Evolutionary conservation across 2,888 invertebrate genomes (phyloP), one percentile per base, ranked within the genome.

Genomic region (Andrena praecox): DNA sequence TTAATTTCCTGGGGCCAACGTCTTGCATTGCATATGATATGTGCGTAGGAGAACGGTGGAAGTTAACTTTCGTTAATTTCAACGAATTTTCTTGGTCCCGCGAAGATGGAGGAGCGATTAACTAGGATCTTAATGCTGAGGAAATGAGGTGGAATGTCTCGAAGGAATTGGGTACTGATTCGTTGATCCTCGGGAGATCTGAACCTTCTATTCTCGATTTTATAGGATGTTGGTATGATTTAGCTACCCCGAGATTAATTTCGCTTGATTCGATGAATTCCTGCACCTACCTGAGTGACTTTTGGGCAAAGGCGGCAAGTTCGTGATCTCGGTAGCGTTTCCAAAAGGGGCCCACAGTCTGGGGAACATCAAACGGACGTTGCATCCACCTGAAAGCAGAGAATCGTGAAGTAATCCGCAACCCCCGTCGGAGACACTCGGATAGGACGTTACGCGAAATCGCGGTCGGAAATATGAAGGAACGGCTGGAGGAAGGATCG

Each of bases 331-430:
- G 76, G 91, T 91, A 10, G 91, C 79, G 64, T 89, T 93, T 24
- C 88, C 90, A 79, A 94, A 93, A 6, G 94, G 94, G 16, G 93
- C 93, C 94, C 94, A 94, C 52, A 94, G 87, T 85, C 93, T 91
- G 63, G 94, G 94, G 78, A 94, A 94, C 91, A 94, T 92, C 83
- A 94, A 87, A 74, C 94, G 93, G 59, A 94, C 92, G 85, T 93
- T 93, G 87, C 93, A 94, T 86, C 91, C 93, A 77, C 93, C 92
- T 93, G 91, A 66, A 93, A 91, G 35, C 67, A 86, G 66, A 78
- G 54, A n/a, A 50, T 2, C 16, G 29, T 8, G 8, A 59, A 54
- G 24, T 64, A 54, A 54, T 27, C n/a, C 42, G 12, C 8, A 12
- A 3, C 24, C 3, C n/a, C 10, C 1, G 0, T 8, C 16, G 16